Evolutionary conservation across 2,797 vertebrate species (phyloP).

Genomic region (Pseudomugil tenellus): DNA sequence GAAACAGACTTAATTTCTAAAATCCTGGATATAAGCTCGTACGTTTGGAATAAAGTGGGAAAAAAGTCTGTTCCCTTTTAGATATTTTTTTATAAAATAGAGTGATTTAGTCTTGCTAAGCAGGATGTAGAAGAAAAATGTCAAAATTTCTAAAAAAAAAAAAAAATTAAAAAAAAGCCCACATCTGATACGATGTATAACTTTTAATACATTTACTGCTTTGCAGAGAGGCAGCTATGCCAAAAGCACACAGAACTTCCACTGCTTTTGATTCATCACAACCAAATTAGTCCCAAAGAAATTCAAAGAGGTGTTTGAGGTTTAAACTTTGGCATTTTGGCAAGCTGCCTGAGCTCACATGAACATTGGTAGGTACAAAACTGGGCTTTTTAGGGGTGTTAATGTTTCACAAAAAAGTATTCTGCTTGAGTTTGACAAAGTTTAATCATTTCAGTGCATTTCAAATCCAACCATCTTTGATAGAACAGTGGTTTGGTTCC

Average conservation of each 20-base stretch:
- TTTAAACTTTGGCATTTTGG: slow-evolving; percentile 1
- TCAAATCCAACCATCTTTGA: slow-evolving; percentile 51
- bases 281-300: neutral
- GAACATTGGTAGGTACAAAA: slow-evolving; percentile 16
- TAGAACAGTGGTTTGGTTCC: slow-evolving; percentile 40
- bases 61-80: neutral
- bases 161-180: slow-evolving; percentile 24
- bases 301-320: neutral
- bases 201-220: slow-evolving; percentile 29
- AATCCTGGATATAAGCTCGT: slow-evolving; percentile 24
- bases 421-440: slow-evolving; percentile 24
- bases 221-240: slow-evolving; percentile 16
- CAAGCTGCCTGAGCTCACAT: slow-evolving; percentile 14
- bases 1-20: neutral
- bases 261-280: slow-evolving; percentile 20
- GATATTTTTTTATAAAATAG: slow-evolving; percentile 2
- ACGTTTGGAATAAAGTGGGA: neutral
- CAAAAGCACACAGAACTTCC: slow-evolving; percentile 8
- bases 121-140: slow-evolving; percentile 2
- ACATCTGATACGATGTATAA: slow-evolving; percentile 30
- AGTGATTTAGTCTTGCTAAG: slow-evolving; percentile 3
- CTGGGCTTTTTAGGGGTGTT: slow-evolving; percentile 64
- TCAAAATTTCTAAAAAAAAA: neutral
- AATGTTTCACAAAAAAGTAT: slow-evolving; percentile 23
- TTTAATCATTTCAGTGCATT: slow-evolving; percentile 61